Evolutionary conservation across 1,140 invertebrate genomes (phyloP).

Genomic region (Halesus radiatus): DNA sequence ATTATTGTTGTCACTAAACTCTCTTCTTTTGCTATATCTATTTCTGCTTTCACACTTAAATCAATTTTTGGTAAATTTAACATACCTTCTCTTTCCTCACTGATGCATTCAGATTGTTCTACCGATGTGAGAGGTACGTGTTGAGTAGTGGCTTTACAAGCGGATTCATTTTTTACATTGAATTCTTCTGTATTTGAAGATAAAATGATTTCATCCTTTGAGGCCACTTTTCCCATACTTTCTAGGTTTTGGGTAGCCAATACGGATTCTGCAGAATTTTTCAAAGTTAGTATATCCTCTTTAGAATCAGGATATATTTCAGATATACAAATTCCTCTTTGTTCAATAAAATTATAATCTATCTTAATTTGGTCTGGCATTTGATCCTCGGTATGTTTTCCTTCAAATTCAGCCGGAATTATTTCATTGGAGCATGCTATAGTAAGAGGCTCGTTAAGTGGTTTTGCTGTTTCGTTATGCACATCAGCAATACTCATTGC

Average conservation of each 20-base stretch:
- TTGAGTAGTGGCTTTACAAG: slow-evolving; percentile 37
- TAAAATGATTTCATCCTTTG: slow-evolving; percentile 48
- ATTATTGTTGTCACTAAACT: slow-evolving; percentile 69
- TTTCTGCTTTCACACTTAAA: slow-evolving; percentile 64
- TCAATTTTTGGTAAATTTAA: slow-evolving; percentile 57
- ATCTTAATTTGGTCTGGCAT: slow-evolving; percentile 30
- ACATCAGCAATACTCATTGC: slow-evolving; percentile 37
- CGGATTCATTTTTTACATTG: slow-evolving; percentile 8
- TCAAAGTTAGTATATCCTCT: slow-evolving; percentile 46
- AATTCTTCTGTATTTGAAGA: slow-evolving; percentile 47
- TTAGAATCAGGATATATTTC: slow-evolving; percentile 53
- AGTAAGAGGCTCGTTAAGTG: slow-evolving; percentile 60
- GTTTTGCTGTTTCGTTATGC: slow-evolving; percentile 61
- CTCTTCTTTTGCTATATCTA: slow-evolving; percentile 68
- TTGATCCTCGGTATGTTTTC: slow-evolving; percentile 14
- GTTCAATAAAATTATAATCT: slow-evolving; percentile 45
- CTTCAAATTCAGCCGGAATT: slow-evolving; percentile 48
- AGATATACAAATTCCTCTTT: slow-evolving; percentile 49
- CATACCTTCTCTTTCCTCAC: slow-evolving; percentile 71
- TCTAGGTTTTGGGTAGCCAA: slow-evolving; percentile 43
- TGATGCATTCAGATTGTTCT: slow-evolving; percentile 64
- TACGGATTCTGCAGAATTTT: slow-evolving; percentile 27
- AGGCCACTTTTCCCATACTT: slow-evolving; percentile 43
- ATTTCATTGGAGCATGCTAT: slow-evolving; percentile 57
- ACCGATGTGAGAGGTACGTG: slow-evolving; percentile 47